Percentiles rank a stretch among this genome's conserved stretches.
Evolutionary conservation across 2,113 vertebrate species (phyloP).

Genomic region (Setophaga petechia): DNA sequence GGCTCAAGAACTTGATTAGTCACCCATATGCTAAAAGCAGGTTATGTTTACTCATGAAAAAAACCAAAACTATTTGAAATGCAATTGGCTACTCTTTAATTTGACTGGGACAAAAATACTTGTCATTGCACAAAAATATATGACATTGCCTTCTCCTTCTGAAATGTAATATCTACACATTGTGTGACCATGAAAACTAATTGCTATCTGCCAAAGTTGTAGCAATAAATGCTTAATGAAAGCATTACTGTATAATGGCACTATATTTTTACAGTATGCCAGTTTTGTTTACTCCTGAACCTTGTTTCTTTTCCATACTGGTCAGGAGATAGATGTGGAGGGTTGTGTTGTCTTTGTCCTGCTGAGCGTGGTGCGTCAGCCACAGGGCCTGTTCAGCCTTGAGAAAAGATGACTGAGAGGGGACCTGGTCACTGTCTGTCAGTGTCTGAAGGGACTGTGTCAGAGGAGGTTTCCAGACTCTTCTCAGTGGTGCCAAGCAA

Average conservation of each 20-base stretch:
- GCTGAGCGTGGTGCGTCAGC: neutral
- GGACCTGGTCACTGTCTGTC: neutral
- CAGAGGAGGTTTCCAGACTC: neutral
- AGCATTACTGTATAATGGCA: neutral
- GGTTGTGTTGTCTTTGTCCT: neutral
- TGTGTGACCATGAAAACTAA: neutral
- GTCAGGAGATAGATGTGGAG: neutral
- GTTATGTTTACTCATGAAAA: neutral
- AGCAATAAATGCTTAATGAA: neutral
- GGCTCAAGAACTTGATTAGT: neutral
- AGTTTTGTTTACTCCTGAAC: neutral
- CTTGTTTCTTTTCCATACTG: neutral
- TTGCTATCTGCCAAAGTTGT: neutral
- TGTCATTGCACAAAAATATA: neutral
- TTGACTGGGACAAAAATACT: neutral
- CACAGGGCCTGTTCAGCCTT: neutral
- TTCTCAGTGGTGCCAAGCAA: accelerated
- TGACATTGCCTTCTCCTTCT: neutral
- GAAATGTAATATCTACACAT: neutral
- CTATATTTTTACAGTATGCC: neutral
- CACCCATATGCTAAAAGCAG: neutral
- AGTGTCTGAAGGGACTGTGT: neutral
- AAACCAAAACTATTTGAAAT: neutral
- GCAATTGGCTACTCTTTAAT: neutral
- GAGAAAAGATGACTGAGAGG: neutral